Conservation (phyloP, 2,797 vertebrate species). For the Yasuhikotakia modesta region DNA sequence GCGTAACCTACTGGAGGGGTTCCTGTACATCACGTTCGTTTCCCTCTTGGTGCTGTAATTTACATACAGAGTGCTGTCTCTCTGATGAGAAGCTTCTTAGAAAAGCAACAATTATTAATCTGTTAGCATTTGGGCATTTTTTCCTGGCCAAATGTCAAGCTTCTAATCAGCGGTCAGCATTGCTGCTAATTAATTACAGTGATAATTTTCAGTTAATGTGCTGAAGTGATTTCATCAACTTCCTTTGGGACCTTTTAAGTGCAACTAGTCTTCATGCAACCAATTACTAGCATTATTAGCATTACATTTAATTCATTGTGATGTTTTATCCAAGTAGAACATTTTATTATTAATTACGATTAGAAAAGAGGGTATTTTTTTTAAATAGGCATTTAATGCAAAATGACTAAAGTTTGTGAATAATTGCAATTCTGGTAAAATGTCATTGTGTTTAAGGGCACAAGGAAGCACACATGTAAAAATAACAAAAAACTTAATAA, state of each 20-base stretch:
- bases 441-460: conserved; percentile 6
- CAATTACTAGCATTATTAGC: neutral
- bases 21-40: neutral
- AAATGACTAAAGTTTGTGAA: neutral
- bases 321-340: neutral
- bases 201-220: conserved; percentile 7
- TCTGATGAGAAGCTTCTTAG: neutral
- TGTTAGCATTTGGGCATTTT: conserved; percentile 8
- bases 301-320: neutral
- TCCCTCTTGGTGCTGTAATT: neutral
- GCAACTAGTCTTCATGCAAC: neutral
- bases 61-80: neutral
- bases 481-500: neutral
- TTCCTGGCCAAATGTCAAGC: neutral
- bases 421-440: neutral
- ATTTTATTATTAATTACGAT: neutral
- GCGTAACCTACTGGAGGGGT: neutral
- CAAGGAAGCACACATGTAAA: neutral
- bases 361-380: neutral
- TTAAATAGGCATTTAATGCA: neutral
- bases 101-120: neutral
- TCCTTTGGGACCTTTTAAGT: conserved; percentile 8
- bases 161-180: conserved; percentile 21
- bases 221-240: conserved; percentile 26
- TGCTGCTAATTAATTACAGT: conserved; percentile 24